Evolutionary conservation across 2,888 invertebrate genomes (phyloP), one percentile per base, ranked within the genome.

Genomic region (Cephonodes hylas): DNA sequence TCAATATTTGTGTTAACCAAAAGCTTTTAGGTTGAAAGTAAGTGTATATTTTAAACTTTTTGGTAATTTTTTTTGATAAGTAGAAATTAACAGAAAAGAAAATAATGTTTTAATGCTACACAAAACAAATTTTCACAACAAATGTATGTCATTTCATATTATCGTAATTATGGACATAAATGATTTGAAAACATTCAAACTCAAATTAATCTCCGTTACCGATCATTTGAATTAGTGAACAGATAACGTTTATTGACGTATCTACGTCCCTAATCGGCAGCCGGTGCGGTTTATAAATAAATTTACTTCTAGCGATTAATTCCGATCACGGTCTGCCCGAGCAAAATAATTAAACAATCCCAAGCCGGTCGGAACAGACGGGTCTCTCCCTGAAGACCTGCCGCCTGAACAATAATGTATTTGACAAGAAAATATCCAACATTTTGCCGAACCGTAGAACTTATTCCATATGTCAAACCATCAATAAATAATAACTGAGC

Each of bases 321-420:
- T 87, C 88, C 72, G 84, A 85, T 88, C 87, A 88, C 88, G 86
- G 75, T 67, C 74, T 76, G 78, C 74, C 79, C 79, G 79, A 82
- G 80, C 84, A 79, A 88, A 90, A 89, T 89, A 91, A 90, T 90
- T 89, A 89, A 89, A 91, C 89, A 89, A 86, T 84, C 84, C 88
- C 80, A 81, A 80, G 80, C 77, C 76, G 79, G 78, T 80, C 75
- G 78, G 76, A 78, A 81, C 74, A 77, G 76, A 75, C 77, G 75
- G 77, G 73, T 76, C 72, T 64, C 70, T 84, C 86, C 85, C 86
- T 59, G 64, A 68, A 84, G 85, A 76, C 79, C 72, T 67, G 70
- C 75, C 69, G 67, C 71, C 74, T 73, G 74, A 77, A 81, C 79
- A 81, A 83, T 81, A 81, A 83, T 80, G 75, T 79, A 85, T 82